Evolutionary conservation across 1,140 invertebrate species (phyloP), one percentile per base, ranked within the genome.

Genomic region (Lepidotrigona ventralis): DNA sequence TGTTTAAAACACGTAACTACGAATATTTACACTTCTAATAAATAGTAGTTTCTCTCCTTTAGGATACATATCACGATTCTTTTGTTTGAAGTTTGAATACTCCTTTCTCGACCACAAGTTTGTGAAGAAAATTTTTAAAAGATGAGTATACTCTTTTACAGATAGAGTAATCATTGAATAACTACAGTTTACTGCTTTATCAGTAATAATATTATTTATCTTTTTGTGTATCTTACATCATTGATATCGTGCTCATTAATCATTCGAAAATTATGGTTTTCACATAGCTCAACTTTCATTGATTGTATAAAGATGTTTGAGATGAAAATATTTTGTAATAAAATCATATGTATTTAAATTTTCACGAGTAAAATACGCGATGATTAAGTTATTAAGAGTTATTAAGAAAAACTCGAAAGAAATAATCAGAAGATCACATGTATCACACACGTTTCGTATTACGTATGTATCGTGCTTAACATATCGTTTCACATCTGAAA

Each of bases 371-470:
- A 46, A 46, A 71, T 71, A 46, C n/a, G 8, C 0, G 8, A 46
- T 2, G 26, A 33, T 29, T 11, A 2, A 29, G n/a, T 14, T 60
- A 5, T 64, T 5, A 68, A 12, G 14, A 2, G 17, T 46, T 72
- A 39, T 72, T 26, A 60, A 60, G n/a, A 58, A 56, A 5, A 46
- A 2, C 6, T 39, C 15, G 17, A n/a, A 15, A 54, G 53, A 56
- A 6, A 14, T 63, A 39, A 29, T 69, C 23, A 21, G 11, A 23
- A 39, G 15, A 66, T 21, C 11, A 58, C 14, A 56, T 8, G 8
- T 26, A 51, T 70, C 15, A 72, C 29, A 72, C 29, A n/a, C 29
- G 78, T 60, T 79, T 79, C 39, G 5, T 60, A 29, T 79, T 79
- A 72, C 68, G n/a, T n/a, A 72, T 72, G 63, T 79, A 15, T 54